These are phyloP conservation scores for Sinopyrophorus schimmeli DNA, from an alignment of 2,888 invertebrate species.

Conservation along the genomic window DNA sequence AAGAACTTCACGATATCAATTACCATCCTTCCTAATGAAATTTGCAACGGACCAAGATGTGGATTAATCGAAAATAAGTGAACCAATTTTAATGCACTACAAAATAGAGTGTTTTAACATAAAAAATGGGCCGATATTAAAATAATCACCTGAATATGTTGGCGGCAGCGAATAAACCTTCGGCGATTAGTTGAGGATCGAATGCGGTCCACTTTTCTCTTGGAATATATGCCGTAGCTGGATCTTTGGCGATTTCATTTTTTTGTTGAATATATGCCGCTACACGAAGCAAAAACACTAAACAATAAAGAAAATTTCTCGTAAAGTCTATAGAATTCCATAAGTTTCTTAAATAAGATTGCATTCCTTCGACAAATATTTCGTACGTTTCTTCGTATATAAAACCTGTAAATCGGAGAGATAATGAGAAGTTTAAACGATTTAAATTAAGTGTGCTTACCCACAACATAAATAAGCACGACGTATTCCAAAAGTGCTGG, in stretches of 20 bases:
- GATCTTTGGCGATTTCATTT: conserved; percentile 68
- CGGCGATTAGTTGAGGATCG: conserved; percentile 91
- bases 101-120: conserved; percentile 34
- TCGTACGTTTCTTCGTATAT: conserved; percentile 93
- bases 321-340: conserved; percentile 98
- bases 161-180: conserved; percentile 92
- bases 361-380: conserved; percentile 84
- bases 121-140: conserved; percentile 4
- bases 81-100: conserved; percentile 85
- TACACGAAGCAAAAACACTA: conserved; percentile 67
- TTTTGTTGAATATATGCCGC: conserved; percentile 77
- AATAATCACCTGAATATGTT: conserved; percentile 80
- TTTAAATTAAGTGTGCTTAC: conserved; percentile 55
- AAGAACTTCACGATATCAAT: conserved; percentile 92
- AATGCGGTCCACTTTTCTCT: conserved; percentile 90
- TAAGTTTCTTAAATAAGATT: conserved; percentile 85
- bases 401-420: conserved; percentile 66
- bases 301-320: conserved; percentile 82
- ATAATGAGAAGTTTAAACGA: not conserved
- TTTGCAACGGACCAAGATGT: conserved; percentile 88
- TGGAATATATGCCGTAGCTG: conserved; percentile 72
- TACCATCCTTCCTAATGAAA: conserved; percentile 86
- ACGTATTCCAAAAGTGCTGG: conserved; percentile 84
- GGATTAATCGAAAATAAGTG: conserved; percentile 93
- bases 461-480: conserved; percentile 82